phyloP scores from a whole-genome alignment of 1,140 invertebrate genomes.

The Liolophura sinensis region DNA sequence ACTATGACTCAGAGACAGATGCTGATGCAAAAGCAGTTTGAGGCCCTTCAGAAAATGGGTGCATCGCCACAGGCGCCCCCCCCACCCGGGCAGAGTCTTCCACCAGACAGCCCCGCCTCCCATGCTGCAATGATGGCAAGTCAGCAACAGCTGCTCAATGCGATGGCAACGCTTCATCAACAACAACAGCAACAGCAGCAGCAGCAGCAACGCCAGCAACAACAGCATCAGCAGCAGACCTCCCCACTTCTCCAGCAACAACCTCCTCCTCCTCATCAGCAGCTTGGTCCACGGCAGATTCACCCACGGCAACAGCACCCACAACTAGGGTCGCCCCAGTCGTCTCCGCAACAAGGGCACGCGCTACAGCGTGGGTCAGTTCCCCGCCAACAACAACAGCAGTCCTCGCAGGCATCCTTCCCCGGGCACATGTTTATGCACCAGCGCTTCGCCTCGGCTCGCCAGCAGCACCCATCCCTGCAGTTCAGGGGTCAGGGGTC shows the following conservation, averaged over 20 bases:
- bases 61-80: constrained; percentile 15
- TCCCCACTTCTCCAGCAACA: constrained; percentile 10
- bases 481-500: too few relatives aligned
- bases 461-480: too few relatives aligned
- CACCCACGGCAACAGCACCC: not conserved
- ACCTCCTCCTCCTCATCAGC: not conserved
- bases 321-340: not conserved
- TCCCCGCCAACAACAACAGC: too few relatives aligned
- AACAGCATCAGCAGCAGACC: not conserved
- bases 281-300: not conserved
- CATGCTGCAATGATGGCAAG: not conserved
- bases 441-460: too few relatives aligned
- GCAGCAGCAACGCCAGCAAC: constrained; percentile 10
- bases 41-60: constrained; percentile 45
- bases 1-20: constrained; percentile 58
- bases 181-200: constrained; percentile 10
- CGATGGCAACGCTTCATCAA: constrained; percentile 5
- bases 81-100: constrained; percentile 4
- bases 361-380: not conserved
- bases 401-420: too few relatives aligned
- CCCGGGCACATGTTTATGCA: too few relatives aligned
- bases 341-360: constrained; percentile 1
- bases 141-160: not conserved
- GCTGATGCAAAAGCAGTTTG: constrained; percentile 52
- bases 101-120: not conserved